phyloP scores from a whole-genome alignment of 2,888 invertebrate species.

The Meiosimyza decipiens region DNA sequence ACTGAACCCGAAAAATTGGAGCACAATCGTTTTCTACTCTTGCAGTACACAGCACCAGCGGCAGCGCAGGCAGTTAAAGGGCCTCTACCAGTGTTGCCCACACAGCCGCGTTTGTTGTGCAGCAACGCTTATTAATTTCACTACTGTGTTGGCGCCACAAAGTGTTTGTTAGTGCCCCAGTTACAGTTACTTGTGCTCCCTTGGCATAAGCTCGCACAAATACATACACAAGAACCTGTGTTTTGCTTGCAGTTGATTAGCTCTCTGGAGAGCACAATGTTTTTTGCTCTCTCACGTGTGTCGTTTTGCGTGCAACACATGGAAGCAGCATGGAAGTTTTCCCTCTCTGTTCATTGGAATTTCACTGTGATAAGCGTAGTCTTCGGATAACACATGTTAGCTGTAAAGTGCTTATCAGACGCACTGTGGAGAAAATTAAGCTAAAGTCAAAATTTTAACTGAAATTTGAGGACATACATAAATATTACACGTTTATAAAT shows the following conservation, averaged over 20 bases:
- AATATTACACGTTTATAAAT: no score
- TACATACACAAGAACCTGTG: no score
- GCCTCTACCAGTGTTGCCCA: conserved; percentile 4
- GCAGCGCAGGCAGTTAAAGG: conserved; percentile 13
- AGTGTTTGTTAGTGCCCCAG: background rate
- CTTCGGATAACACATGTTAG: background rate
- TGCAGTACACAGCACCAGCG: conserved; percentile 31
- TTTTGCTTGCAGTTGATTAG: no score
- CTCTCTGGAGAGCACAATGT: background rate
- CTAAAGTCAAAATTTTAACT: background rate
- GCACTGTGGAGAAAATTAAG: background rate
- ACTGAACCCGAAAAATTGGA: conserved; percentile 49
- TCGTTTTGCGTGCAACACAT: conserved; percentile 13
- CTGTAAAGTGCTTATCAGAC: conserved; percentile 10
- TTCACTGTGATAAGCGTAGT: conserved; percentile 1
- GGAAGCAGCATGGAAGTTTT: background rate
- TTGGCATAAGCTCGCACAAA: no score
- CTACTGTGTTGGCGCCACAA: conserved; percentile 21
- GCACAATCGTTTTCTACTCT: conserved; percentile 16
- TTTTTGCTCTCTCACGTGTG: background rate
- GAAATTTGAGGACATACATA: background rate
- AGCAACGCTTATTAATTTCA: background rate
- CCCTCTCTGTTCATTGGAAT: conserved; percentile 16
- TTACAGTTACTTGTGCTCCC: background rate
- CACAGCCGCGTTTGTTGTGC: background rate